A percentile compares a stretch with the other conserved stretches of the same genome.
phyloP scores from a whole-genome alignment of 2,888 invertebrate species.

The Phaonia tiefii region DNA sequence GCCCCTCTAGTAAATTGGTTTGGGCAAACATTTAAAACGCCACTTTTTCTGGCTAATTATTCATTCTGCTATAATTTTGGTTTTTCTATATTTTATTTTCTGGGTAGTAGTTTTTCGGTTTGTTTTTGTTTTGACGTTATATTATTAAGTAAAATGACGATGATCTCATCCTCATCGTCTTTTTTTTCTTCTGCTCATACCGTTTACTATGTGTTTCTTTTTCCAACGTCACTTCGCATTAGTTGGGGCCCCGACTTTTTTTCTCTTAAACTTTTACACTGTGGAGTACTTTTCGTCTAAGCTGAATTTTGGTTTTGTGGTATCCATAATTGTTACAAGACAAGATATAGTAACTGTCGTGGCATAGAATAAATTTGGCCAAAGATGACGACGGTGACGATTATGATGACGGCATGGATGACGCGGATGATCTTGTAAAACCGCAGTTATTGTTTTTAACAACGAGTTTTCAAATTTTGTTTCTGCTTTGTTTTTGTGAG shows the following conservation, averaged over 20 bases:
- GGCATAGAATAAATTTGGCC: constrained; percentile 3
- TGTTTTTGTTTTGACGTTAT: not conserved
- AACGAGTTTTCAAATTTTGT: too few species aligned
- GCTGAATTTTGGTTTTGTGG: not conserved
- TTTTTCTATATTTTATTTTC: not conserved
- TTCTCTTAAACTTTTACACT: not conserved
- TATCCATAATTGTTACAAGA: constrained; percentile 2
- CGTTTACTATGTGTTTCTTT: not conserved
- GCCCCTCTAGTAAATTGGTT: not conserved
- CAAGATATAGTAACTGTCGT: not conserved
- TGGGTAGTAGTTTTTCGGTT: not conserved
- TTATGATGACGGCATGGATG: not conserved
- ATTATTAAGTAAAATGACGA: constrained; percentile 3
- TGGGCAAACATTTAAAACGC: not conserved
- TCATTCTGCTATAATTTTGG: not conserved
- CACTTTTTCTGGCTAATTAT: constrained; percentile 10
- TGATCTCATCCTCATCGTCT: constrained; percentile 21
- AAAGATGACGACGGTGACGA: not conserved
- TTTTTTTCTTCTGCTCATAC: not conserved
- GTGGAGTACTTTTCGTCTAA: too few species aligned
- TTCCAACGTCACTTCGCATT: constrained; percentile 1
- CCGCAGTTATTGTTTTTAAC: constrained; percentile 8
- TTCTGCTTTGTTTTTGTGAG: not conserved
- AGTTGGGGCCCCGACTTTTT: not conserved
- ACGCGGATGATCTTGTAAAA: constrained; percentile 19